Evolutionary conservation across 1,140 invertebrate genomes (phyloP).

Genomic region (Lordiphosa collinella): DNA sequence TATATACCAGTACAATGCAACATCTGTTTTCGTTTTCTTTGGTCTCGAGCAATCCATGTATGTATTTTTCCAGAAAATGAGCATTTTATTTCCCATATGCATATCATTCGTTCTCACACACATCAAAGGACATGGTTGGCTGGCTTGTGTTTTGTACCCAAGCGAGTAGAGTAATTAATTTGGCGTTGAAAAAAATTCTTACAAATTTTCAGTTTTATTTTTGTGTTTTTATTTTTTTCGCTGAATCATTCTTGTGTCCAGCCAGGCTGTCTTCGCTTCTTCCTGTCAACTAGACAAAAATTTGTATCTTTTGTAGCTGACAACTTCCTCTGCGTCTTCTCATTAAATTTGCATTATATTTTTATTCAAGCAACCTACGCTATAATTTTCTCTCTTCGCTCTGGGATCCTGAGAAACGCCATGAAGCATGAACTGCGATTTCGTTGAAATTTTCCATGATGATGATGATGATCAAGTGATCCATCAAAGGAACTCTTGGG

Average conservation of each 20-base stretch:
- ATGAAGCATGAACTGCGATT: conserved; percentile 61
- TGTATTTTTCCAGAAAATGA: conserved; percentile 61
- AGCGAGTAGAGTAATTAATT: conserved; percentile 57
- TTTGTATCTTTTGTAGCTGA: conserved; percentile 9
- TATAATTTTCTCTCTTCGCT: conserved; percentile 35
- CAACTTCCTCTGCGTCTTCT: conserved; percentile 49
- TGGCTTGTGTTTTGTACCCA: conserved; percentile 26
- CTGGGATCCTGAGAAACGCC: conserved; percentile 54
- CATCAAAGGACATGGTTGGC: conserved; percentile 68
- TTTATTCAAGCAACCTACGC: conserved; percentile 23
- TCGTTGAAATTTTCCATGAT: conserved; percentile 53
- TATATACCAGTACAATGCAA: not conserved
- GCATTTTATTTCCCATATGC: conserved; percentile 31
- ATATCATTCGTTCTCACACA: conserved; percentile 24
- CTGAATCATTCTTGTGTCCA: conserved; percentile 54
- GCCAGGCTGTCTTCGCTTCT: conserved; percentile 45
- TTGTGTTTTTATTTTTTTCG: conserved; percentile 35
- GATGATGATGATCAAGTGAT: conserved; percentile 42
- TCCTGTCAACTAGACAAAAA: conserved; percentile 43
- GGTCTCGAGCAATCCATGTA: conserved; percentile 27
- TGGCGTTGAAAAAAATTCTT: conserved; percentile 32
- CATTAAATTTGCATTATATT: conserved; percentile 55
- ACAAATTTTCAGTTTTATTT: conserved; percentile 24
- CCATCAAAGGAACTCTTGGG: conserved; percentile 58
- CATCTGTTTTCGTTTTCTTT: conserved; percentile 20